These are phyloP conservation scores for Hypocryptadius cinnamomeus DNA, from an alignment of 2,113 vertebrate genomes.

Conservation along the genomic window DNA sequence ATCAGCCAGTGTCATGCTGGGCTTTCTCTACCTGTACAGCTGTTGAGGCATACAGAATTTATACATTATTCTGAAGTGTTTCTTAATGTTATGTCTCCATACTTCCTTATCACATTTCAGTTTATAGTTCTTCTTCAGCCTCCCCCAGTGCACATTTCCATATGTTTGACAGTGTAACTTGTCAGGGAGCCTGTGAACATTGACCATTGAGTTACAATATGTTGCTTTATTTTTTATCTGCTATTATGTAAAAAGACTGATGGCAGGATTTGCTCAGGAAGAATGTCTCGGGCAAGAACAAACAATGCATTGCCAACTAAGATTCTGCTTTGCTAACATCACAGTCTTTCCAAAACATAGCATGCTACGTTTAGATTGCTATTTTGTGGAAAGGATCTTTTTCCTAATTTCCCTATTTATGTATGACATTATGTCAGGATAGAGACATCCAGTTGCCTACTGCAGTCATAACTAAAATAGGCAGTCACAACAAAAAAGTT, in stretches of 20 bases:
- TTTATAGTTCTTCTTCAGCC: not conserved
- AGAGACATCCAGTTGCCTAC: not conserved
- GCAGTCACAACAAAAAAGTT: not conserved
- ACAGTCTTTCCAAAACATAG: not conserved
- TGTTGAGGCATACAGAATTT: slow-evolving; percentile 49
- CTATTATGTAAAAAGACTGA: not conserved
- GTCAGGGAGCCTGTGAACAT: not conserved
- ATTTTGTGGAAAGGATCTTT: not conserved
- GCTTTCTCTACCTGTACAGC: slow-evolving; percentile 49
- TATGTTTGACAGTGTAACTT: not conserved
- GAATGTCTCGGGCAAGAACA: not conserved
- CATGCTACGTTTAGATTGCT: not conserved
- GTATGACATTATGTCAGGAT: not conserved
- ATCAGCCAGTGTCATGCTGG: slow-evolving; percentile 4
- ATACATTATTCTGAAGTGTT: not conserved
- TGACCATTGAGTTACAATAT: not conserved
- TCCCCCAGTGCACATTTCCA: not conserved
- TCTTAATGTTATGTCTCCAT: not conserved
- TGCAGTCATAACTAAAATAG: slow-evolving; percentile 13
- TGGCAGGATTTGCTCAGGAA: not conserved
- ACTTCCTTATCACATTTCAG: not conserved
- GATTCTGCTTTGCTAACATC: not conserved
- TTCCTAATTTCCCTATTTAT: not conserved
- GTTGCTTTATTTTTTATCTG: not conserved
- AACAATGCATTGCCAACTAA: not conserved